These are phyloP conservation scores for Anoplius nigerrimus DNA, from an alignment of 2,888 invertebrate species.

Conservation along the genomic window DNA sequence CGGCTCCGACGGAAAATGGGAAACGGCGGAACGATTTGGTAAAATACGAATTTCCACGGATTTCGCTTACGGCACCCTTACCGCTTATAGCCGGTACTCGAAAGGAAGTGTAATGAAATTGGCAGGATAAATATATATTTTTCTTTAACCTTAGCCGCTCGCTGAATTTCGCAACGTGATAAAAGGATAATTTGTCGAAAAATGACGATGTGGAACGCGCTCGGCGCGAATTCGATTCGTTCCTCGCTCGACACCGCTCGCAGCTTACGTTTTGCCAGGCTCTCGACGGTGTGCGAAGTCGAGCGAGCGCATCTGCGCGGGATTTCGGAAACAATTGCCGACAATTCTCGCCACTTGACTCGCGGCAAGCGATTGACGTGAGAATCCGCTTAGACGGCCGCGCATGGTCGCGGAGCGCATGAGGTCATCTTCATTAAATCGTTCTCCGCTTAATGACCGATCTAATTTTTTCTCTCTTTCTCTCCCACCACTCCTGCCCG, in stretches of 20 bases:
- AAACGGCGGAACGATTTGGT: too few relatives aligned
- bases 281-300: neutral
- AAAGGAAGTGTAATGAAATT: too few relatives aligned
- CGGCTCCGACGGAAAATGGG: neutral
- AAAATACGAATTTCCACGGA: too few relatives aligned
- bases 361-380: slow-evolving; percentile 74
- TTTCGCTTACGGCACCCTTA: neutral
- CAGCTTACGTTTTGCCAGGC: too few relatives aligned
- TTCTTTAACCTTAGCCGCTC: too few relatives aligned
- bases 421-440: slow-evolving; percentile 76
- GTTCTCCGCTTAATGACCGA: slow-evolving; percentile 74
- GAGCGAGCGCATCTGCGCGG: slow-evolving; percentile 69
- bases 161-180: slow-evolving; percentile 26
- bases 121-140: too few relatives aligned
- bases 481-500: slow-evolving; percentile 18
- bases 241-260: too few relatives aligned
- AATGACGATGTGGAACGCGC: slow-evolving; percentile 7
- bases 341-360: slow-evolving; percentile 75
- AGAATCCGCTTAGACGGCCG: slow-evolving; percentile 70
- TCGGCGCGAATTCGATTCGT: slow-evolving; percentile 41
- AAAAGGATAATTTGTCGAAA: too few relatives aligned
- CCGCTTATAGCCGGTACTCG: too few relatives aligned
- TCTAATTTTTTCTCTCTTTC: slow-evolving; percentile 67
- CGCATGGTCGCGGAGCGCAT: slow-evolving; percentile 66
- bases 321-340: slow-evolving; percentile 76